A percentile compares a stretch with the other conserved stretches of the same genome.
Evolutionary conservation across 1,140 invertebrate genomes (phyloP).

Genomic region (Amyelois transitella): DNA sequence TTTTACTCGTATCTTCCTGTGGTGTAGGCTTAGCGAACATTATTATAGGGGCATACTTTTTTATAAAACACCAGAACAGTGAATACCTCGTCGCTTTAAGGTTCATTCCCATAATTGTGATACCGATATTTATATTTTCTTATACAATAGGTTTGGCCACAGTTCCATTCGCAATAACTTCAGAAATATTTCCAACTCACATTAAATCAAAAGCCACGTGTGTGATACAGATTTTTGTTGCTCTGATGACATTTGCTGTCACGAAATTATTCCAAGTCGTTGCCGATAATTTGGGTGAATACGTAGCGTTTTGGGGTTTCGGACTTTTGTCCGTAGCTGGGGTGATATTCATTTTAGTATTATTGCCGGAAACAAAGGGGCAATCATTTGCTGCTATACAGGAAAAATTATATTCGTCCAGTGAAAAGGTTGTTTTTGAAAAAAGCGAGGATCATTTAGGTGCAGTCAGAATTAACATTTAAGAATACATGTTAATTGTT

Average conservation of each 20-base stretch:
- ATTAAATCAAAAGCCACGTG: constrained; percentile 81
- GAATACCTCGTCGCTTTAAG: constrained; percentile 59
- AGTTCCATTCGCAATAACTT: constrained; percentile 82
- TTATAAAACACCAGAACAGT: constrained; percentile 62
- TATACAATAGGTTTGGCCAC: constrained; percentile 83
- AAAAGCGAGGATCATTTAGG: constrained; percentile 40
- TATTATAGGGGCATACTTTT: constrained; percentile 78
- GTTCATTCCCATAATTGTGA: constrained; percentile 79
- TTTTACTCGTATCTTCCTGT: constrained; percentile 78
- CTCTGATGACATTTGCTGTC: constrained; percentile 78
- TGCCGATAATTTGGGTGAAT: constrained; percentile 76
- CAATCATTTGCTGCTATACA: constrained; percentile 79
- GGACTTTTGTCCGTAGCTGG: constrained; percentile 78
- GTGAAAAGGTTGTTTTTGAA: constrained; percentile 49
- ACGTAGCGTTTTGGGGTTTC: constrained; percentile 85
- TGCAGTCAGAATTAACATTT: constrained; percentile 38
- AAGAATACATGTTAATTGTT: constrained; percentile 3
- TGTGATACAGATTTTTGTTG: constrained; percentile 71
- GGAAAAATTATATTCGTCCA: constrained; percentile 49
- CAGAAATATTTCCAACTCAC: constrained; percentile 83
- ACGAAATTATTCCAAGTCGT: constrained; percentile 83
- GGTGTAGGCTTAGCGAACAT: constrained; percentile 74
- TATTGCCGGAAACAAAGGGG: constrained; percentile 88
- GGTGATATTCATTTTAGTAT: constrained; percentile 77
- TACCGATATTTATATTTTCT: constrained; percentile 82